Evolutionary conservation across 2,113 vertebrate species (phyloP).

Genomic region (Marmota monax): DNA sequence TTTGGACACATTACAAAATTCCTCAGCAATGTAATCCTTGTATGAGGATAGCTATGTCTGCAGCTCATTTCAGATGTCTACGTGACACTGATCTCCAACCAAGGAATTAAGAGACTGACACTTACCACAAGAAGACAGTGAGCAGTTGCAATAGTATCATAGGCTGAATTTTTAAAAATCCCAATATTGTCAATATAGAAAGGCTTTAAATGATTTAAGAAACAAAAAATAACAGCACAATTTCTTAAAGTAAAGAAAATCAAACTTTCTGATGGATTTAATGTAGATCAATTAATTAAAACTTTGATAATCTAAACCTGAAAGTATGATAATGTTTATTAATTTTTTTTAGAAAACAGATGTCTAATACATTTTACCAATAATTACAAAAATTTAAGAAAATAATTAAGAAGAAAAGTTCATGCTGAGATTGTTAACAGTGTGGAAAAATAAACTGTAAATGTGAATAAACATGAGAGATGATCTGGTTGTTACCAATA

Average conservation of each 20-base stretch:
- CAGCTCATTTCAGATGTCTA: conserved; percentile 13
- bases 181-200: not conserved
- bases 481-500: not conserved
- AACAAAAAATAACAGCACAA: not conserved
- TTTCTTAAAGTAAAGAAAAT: conserved; percentile 33
- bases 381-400: not conserved
- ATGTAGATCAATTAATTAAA: conserved; percentile 49
- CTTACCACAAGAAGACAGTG: not conserved
- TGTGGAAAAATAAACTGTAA: not conserved
- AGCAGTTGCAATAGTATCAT: not conserved
- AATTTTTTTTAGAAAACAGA: conserved; percentile 34
- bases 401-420: conserved; percentile 30
- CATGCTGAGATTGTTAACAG: not conserved
- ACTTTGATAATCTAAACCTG: conserved; percentile 25
- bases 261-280: not conserved
- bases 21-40: not conserved
- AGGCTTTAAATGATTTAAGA: conserved; percentile 24
- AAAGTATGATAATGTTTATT: not conserved
- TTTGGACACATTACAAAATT: not conserved
- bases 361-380: not conserved
- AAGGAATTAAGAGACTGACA: not conserved
- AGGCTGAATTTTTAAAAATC: not conserved
- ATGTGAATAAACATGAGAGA: not conserved
- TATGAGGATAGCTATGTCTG: not conserved
- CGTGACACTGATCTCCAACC: not conserved